Evolutionary conservation across 2,797 vertebrate genomes (phyloP).

Genomic region (Rousettus madagascariensis): DNA sequence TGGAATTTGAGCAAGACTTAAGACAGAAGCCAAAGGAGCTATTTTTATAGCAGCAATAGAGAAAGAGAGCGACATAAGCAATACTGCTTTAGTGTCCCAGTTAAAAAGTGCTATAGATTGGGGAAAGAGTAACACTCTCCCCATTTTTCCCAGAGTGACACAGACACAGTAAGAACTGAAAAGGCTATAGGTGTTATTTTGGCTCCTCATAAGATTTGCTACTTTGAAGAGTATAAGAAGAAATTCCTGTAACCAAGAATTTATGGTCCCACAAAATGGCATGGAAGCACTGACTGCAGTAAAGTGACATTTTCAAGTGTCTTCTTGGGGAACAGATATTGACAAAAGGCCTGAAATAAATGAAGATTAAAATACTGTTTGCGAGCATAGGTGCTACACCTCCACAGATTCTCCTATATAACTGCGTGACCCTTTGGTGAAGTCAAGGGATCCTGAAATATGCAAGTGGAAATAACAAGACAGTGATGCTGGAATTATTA

Average conservation of each 20-base stretch:
- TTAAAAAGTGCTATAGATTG: background rate
- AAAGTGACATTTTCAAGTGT: background rate
- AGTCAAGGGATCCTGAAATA: slow-evolving; percentile 28
- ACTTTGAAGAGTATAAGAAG: background rate
- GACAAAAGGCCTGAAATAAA: background rate
- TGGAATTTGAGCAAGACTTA: background rate
- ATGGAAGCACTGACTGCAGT: background rate
- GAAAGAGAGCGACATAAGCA: background rate
- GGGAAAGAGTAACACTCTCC: background rate
- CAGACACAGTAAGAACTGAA: background rate
- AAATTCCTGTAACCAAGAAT: background rate
- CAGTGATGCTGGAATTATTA: background rate
- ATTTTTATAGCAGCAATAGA: background rate
- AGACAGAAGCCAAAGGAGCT: background rate
- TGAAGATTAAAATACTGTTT: background rate
- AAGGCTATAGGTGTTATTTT: background rate
- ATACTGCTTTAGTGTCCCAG: background rate
- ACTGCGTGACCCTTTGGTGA: background rate
- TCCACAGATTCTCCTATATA: background rate
- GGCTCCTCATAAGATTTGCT: background rate
- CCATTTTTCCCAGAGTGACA: background rate
- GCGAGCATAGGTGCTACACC: background rate
- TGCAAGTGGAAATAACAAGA: background rate
- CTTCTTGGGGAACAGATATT: background rate
- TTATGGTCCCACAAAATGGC: background rate